These are phyloP conservation scores for Ceramica pisi DNA, from an alignment of 2,888 invertebrate species.

Conservation along the genomic window DNA sequence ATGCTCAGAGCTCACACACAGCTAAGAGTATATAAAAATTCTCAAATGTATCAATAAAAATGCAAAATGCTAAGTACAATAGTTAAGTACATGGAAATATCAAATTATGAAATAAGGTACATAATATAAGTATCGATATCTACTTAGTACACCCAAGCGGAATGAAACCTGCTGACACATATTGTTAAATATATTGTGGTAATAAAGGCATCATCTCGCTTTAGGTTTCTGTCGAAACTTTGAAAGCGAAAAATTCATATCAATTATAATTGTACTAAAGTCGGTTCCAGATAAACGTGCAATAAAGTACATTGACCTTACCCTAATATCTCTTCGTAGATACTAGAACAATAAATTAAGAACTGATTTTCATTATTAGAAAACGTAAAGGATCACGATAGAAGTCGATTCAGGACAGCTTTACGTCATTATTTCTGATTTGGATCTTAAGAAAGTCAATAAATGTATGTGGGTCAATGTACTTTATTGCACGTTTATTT, in stretches of 20 bases:
- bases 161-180: constrained; percentile 61
- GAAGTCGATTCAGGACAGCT: too few species aligned
- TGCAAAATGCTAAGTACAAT: constrained; percentile 45
- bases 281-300: too few species aligned
- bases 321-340: too few species aligned
- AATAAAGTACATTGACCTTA: too few species aligned
- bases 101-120: constrained; percentile 29
- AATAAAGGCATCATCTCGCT: constrained; percentile 77
- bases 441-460: too few species aligned
- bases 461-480: too few species aligned
- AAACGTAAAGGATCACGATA: too few species aligned
- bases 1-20: constrained; percentile 49
- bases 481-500: too few species aligned
- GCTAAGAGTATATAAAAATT: constrained; percentile 24
- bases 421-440: too few species aligned
- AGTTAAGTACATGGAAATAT: constrained; percentile 57
- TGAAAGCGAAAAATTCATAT: constrained; percentile 78
- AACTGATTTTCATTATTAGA: too few species aligned
- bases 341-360: too few species aligned
- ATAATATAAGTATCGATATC: constrained; percentile 52
- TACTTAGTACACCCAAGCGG: constrained; percentile 58
- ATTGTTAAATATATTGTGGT: constrained; percentile 41
- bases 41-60: constrained; percentile 29
- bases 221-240: constrained; percentile 85
- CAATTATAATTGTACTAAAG: constrained; percentile 12